These are phyloP conservation scores for Typhlichthys subterraneus DNA, from an alignment of 2,797 vertebrate species.

Conservation along the genomic window DNA sequence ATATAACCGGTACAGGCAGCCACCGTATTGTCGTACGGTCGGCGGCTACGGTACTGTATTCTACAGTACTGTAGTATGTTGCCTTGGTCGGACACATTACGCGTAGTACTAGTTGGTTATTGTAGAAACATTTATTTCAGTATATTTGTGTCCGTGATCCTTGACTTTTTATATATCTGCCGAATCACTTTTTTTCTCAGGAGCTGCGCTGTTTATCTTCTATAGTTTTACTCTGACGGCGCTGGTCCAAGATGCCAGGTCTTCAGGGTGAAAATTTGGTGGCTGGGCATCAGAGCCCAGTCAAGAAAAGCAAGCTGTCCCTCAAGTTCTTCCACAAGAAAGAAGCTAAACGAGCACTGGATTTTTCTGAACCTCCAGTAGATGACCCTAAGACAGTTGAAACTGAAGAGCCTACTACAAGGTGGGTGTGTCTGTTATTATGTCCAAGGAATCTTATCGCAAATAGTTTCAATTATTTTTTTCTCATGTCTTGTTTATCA, in stretches of 20 bases:
- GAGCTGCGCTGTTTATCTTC: slow-evolving; percentile 50
- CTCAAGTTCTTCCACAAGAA: slow-evolving; percentile 96
- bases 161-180: slow-evolving; percentile 12
- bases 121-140: neutral
- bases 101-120: neutral
- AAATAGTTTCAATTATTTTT: neutral
- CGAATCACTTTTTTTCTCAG: slow-evolving; percentile 29
- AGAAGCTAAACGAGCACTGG: slow-evolving; percentile 90
- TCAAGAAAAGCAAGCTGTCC: slow-evolving; percentile 89
- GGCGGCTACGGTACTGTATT: slow-evolving; percentile 2
- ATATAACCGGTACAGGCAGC: slow-evolving; percentile 3
- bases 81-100: neutral
- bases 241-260: slow-evolving; percentile 78
- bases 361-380: slow-evolving; percentile 87
- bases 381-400: slow-evolving; percentile 75
- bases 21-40: slow-evolving; percentile 29
- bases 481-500: neutral
- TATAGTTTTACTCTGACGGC: too few species aligned
- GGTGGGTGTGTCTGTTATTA: slow-evolving; percentile 46
- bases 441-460: neutral
- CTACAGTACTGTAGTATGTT: slow-evolving; percentile 6
- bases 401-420: slow-evolving; percentile 73
- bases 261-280: slow-evolving; percentile 81
- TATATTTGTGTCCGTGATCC: slow-evolving; percentile 37
- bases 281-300: slow-evolving; percentile 81